Percentiles rank a stretch among this genome's conserved stretches.
Conservation (phyloP, 2,888 invertebrate genomes). For the Andrena haemorrhoa region DNA sequence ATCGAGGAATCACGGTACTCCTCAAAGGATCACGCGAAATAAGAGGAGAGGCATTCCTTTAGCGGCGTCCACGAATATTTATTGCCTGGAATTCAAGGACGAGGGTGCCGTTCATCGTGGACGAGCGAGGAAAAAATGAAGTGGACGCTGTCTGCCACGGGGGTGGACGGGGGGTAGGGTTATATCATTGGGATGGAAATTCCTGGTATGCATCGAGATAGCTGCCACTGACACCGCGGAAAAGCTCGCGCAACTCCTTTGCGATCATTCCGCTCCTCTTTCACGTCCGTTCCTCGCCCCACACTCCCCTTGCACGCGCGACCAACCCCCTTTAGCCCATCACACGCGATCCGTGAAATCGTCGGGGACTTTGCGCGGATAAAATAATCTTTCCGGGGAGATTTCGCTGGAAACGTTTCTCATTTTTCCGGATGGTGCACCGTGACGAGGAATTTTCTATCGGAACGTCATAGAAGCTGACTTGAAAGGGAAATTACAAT, state of each 20-base stretch:
- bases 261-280: not conserved
- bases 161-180: slow-evolving; percentile 14
- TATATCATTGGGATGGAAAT: slow-evolving; percentile 50
- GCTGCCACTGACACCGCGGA: slow-evolving; percentile 34
- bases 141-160: not conserved
- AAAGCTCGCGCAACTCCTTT: slow-evolving; percentile 25
- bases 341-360: slow-evolving; percentile 17
- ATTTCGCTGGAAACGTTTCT: not conserved
- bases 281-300: not conserved
- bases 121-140: slow-evolving; percentile 6
- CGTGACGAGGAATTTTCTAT: not conserved
- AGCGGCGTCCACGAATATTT: slow-evolving; percentile 11
- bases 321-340: slow-evolving; percentile 12
- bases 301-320: not conserved
- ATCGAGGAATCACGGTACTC: not conserved
- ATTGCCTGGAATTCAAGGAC: slow-evolving; percentile 27
- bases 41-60: slow-evolving; percentile 3
- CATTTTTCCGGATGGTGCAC: not conserved
- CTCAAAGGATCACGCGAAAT: not conserved
- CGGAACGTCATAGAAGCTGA: not conserved
- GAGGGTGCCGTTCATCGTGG: not conserved
- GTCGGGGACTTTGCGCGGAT: slow-evolving; percentile 3
- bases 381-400: slow-evolving; percentile 20
- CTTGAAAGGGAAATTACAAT: not conserved
- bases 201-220: slow-evolving; percentile 42